These are phyloP conservation scores for Parotia lawesii DNA, from an alignment of 2,113 vertebrate species.

Conservation along the genomic window DNA sequence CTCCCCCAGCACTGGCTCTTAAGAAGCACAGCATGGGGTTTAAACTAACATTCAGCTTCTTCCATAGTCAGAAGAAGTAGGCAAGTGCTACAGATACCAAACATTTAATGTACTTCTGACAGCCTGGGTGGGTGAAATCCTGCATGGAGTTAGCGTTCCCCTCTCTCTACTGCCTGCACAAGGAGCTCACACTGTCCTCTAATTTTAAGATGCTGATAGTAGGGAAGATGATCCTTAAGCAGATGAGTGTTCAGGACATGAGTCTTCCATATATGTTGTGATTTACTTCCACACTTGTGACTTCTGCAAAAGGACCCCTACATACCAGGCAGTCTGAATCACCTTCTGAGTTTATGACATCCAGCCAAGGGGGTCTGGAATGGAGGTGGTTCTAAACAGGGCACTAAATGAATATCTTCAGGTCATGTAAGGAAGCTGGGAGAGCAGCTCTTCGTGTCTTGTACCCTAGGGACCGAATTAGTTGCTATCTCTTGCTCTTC, in stretches of 20 bases:
- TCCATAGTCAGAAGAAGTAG: background rate
- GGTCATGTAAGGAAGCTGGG: background rate
- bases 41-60: background rate
- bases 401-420: background rate
- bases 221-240: background rate
- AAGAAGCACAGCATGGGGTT: background rate
- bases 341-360: constrained; percentile 7
- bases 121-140: background rate
- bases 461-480: background rate
- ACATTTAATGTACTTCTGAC: background rate
- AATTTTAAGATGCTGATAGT: background rate
- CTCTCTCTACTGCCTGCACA: background rate
- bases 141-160: background rate
- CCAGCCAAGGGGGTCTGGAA: background rate
- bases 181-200: background rate
- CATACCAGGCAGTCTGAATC: background rate
- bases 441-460: background rate
- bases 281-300: background rate
- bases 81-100: background rate
- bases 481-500: constrained; percentile 19
- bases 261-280: background rate
- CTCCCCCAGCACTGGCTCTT: background rate
- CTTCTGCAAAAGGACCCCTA: background rate
- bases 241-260: background rate
- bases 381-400: background rate